phyloP scores from a whole-genome alignment of 2,113 vertebrate genomes.

The Psephotus haematonotus region DNA sequence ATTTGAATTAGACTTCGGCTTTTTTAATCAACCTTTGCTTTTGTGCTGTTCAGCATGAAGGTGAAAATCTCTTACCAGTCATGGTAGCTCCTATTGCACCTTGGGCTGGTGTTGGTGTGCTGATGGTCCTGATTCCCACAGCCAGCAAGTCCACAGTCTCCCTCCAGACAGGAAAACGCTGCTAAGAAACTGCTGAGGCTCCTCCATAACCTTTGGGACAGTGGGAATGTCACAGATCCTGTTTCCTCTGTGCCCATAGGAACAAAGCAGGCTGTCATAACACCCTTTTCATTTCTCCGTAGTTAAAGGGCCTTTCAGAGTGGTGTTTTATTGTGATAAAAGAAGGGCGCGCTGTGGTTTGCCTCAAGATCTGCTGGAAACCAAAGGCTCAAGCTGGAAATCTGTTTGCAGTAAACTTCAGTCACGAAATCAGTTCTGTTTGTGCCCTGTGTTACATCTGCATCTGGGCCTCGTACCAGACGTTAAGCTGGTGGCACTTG shows the following conservation, averaged over 20 bases:
- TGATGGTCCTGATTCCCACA: background rate
- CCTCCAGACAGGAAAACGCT: background rate
- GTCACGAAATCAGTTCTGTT: background rate
- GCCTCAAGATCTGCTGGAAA: background rate
- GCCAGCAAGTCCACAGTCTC: background rate
- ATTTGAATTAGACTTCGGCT: background rate
- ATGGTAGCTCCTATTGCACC: accelerated
- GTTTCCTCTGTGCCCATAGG: background rate
- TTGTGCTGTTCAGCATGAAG: background rate
- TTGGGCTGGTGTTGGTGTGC: background rate
- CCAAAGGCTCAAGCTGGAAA: background rate
- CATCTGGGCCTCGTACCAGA: background rate
- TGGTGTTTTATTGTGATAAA: background rate
- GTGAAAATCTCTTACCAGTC: background rate
- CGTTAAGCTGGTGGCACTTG: background rate
- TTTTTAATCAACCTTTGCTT: background rate
- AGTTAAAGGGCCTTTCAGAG: background rate
- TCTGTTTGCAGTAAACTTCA: background rate
- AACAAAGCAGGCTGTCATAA: background rate
- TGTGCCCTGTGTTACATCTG: background rate
- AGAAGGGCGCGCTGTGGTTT: background rate
- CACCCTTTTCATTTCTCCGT: accelerated
- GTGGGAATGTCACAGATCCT: background rate
- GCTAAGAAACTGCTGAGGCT: background rate
- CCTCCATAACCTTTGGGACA: accelerated